Evolutionary conservation across 1,140 invertebrate species (phyloP), one percentile per base, ranked within the genome.

Genomic region (Anastrepha obliqua): DNA sequence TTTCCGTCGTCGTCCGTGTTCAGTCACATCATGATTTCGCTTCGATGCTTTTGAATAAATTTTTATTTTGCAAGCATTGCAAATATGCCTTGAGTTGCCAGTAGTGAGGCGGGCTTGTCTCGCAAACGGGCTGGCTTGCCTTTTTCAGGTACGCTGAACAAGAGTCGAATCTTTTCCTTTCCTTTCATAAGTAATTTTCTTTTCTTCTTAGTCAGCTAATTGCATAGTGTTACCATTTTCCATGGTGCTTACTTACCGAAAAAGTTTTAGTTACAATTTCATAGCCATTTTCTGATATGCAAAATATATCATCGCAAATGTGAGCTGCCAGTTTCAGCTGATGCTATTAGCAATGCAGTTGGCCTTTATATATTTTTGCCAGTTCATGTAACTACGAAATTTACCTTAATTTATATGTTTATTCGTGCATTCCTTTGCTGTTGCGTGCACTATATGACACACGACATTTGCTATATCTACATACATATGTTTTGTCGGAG

Each of bases 31-130:
- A 29, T 39, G 6, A 17, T 5, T 39, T 7, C 64, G 64, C 64
- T 9, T 39, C 64, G 64, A 67, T 67, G 17, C n/a, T 29, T 39
- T 67, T 67, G 64, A 20, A 67, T 67, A 67, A 67, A 20, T 67
- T 39, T 8, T 7, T 17, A 20, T 67, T 67, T 67, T 67, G 29
- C 64, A 67, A 29, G 64, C 15, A 5, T 62, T 5, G 64, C 29
- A 29, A 67, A 74, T 17, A 20, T 6, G 13, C 11, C 3, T 67
- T 39, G 2, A 67, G 39, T 70, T 42, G 3, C 6, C 15, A 13
- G 42, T 15, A 44, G 15, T 47, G 29, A 29, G 29, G 29, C 8
- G 5, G 4, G 39, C 13, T 70, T 3, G 67, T 44, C 42, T 17
- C 2, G 4, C 42, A 47, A 5, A 11, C 7, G 20, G 67, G 3